Base-by-base conservation (phyloP, 2,797 vertebrate species). In the Sebastes umbrosus region DNA sequence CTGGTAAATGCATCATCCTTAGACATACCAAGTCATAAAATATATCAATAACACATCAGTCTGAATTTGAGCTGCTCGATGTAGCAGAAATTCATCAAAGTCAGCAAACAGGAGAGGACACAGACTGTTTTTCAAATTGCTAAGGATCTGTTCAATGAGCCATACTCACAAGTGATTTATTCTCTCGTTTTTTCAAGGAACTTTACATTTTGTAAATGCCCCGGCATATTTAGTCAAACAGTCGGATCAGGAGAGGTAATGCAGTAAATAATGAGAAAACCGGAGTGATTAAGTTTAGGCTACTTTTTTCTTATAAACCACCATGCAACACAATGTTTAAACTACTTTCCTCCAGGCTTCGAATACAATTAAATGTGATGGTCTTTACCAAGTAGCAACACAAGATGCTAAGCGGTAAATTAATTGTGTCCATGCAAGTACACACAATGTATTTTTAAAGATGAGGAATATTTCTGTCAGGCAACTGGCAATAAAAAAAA, bases 81-180 rank as follows among this genome's bases (percentile, higher is more conserved):
- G 84, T 92, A 73, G 91, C 91, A 90, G 90, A 93, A 92, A 94
- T 94, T 83, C 79, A 87, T 93, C 90, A 90, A 91, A 88, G 88
- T 94, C 92, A 92, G 92, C 93, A 93, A 93, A 92, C 84, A 74
- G 79, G 80, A 87, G 84, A 90, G 80, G 85, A 90, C 85, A 82
- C 82, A 80, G 78, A 82, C 83, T 77, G 70, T 79, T 86, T 82
- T 81, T 82, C 78, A 84, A 83, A 88, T 79, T 78, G 84, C 87
- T 81, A 85, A 81, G 79, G 84, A 93, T 89, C 87, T 80, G 92
- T 73, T 91, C 91, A 91, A 94, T 91, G 93, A 93, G 93, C 88
- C 92, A 2, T 86, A 12, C 50, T 75, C 87, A 29, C 76, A 32
- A 87, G 82, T 94, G 85, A 94, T 93, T 93, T 88, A 91, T 92